Evolutionary conservation across 64 coral and sea anemone species (phyloP), one percentile per base, ranked within the genome.

Genomic region (Actinia tenebrosa): DNA sequence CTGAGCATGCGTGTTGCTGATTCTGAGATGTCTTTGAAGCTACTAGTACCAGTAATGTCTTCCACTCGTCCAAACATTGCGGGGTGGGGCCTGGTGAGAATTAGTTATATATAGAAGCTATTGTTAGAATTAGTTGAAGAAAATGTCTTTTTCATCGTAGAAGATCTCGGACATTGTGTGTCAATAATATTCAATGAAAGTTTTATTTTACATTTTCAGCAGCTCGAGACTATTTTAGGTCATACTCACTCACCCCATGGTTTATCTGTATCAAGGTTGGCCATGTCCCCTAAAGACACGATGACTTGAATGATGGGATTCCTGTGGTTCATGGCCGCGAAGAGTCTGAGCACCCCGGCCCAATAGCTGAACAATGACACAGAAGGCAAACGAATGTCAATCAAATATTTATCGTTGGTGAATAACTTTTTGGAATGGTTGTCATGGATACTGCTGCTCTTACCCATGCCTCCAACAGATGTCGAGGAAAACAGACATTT

Each of bases 401-500:
- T 58, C 56, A 50, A 50, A 50, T 50, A 8, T 50, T 50, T 8
- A 50, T 1, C 3, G 47, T 50, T 5, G 47, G 47, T 50, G 47
- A 8, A n/a, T n/a, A n/a, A n/a, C n/a, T n/a, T n/a, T n/a, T n/a
- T n/a, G n/a, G n/a, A n/a, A 27, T n/a, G 9, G 6, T 9, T 25
- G 22, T 71, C 9, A 30, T 13, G 23, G 25, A 75, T n/a, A 3
- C 16, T 23, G 19, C 63, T 75, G 1, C 11, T 30, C 25, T 95
- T 53, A 96, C 94, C 94, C 88, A n/a, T 96, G 94, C 56, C 90
- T 89, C 94, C 91, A 93, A 63, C 91, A 96, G 43, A 96, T 84
- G 53, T 78, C 79, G 25, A 96, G 79, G 86, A 92, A 89, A 23
- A 84, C 64, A 58, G 61, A 44, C 47, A 90, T 16, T 37, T 63